Evolutionary conservation across 2,797 vertebrate genomes (phyloP).

Genomic region (Pangasius djambal): DNA sequence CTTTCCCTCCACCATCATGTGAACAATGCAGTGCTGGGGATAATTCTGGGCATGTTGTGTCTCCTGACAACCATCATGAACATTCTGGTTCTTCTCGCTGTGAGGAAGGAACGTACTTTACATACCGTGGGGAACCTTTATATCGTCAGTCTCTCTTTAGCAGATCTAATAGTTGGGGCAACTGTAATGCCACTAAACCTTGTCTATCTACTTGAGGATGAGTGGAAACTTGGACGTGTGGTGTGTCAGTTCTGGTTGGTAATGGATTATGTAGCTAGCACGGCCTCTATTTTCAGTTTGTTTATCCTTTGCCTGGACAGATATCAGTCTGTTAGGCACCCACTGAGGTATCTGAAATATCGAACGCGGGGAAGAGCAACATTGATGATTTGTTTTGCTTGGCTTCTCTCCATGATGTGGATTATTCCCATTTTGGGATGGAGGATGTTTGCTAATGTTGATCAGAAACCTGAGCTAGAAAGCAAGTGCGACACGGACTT

Average conservation of each 20-base stretch:
- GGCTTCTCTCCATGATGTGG: constrained; percentile 91
- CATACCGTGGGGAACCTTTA: constrained; percentile 96
- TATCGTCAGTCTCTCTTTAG: constrained; percentile 92
- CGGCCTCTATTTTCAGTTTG: constrained; percentile 93
- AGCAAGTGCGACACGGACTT: constrained; percentile 91
- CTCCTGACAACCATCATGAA: constrained; percentile 90
- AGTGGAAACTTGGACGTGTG: constrained; percentile 82
- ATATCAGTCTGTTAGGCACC: constrained; percentile 91
- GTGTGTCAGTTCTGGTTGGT: constrained; percentile 95
- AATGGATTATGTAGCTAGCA: constrained; percentile 97
- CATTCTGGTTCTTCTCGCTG: constrained; percentile 88
- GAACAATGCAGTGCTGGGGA: constrained; percentile 74
- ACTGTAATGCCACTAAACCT: constrained; percentile 94
- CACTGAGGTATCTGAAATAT: constrained; percentile 88
- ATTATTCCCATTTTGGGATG: constrained; percentile 92
- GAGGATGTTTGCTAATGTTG: constrained; percentile 77
- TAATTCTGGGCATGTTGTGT: constrained; percentile 84
- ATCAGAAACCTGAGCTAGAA: constrained; percentile 75
- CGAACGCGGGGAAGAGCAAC: constrained; percentile 85
- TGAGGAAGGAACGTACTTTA: constrained; percentile 88
- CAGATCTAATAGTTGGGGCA: constrained; percentile 89
- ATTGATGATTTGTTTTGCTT: constrained; percentile 83
- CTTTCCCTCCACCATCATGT: constrained; percentile 60
- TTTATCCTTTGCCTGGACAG: constrained; percentile 93
- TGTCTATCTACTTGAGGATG: constrained; percentile 79